phyloP scores from a whole-genome alignment of 2,113 vertebrate genomes.

The Octodon degus region DNA sequence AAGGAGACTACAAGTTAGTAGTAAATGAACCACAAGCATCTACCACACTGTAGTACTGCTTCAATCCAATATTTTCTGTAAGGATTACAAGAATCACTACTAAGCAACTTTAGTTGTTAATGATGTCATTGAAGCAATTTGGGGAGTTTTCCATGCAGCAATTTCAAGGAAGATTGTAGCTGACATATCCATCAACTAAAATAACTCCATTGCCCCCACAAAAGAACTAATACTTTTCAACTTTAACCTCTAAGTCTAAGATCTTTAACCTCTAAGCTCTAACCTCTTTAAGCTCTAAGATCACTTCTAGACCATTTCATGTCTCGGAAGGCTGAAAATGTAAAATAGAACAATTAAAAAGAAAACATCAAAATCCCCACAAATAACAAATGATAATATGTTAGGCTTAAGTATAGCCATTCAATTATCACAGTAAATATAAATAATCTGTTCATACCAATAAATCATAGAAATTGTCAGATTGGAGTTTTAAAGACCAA shows the following conservation, averaged over 20 bases:
- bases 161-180: neutral
- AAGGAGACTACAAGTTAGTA: constrained; percentile 15
- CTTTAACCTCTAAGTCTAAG: neutral
- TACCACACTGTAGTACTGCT: neutral
- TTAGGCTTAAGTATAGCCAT: neutral
- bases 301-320: neutral
- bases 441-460: neutral
- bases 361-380: neutral
- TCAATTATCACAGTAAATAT: neutral
- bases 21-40: neutral
- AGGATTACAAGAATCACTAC: neutral
- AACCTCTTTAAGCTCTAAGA: neutral
- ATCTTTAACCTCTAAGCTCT: too few species aligned
- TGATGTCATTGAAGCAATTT: neutral
- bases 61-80: neutral
- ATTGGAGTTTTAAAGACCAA: neutral
- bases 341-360: neutral
- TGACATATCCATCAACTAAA: neutral
- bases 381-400: neutral
- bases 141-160: neutral
- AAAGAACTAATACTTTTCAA: neutral
- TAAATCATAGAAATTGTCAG: neutral
- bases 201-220: neutral
- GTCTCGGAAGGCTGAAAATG: neutral
- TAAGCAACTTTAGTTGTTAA: neutral